Evolutionary conservation across 2,113 vertebrate species (phyloP).

Genomic region (Mormyrus lacerda): DNA sequence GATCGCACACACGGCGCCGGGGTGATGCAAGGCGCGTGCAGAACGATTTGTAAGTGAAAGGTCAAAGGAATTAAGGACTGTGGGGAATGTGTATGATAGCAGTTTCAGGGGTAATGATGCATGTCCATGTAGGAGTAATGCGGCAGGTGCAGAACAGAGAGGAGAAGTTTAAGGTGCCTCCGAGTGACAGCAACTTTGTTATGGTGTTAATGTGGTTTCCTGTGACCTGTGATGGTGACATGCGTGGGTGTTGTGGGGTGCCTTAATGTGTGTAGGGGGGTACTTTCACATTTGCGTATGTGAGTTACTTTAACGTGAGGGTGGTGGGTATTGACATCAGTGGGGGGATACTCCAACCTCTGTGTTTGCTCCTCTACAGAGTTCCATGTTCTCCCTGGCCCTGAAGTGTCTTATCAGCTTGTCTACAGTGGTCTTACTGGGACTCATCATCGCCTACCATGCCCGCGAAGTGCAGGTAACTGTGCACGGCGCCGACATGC

Average conservation of each 20-base stretch:
- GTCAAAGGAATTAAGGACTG: background rate
- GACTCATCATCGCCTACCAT: slow-evolving; percentile 90
- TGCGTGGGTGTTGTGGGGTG: background rate
- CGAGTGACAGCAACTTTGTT: background rate
- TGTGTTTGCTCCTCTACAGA: slow-evolving; percentile 44
- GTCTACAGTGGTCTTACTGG: slow-evolving; percentile 87
- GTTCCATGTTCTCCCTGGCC: slow-evolving; percentile 75
- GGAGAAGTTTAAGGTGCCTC: background rate
- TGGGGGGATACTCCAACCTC: background rate
- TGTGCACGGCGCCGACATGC: background rate
- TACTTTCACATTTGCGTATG: background rate
- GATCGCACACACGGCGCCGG: background rate
- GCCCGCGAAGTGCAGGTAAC: slow-evolving; percentile 91
- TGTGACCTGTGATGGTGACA: background rate
- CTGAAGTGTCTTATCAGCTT: slow-evolving; percentile 97
- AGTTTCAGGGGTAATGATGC: background rate
- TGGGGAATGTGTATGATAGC: background rate
- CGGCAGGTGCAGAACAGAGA: background rate
- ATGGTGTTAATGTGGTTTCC: background rate
- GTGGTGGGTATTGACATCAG: background rate
- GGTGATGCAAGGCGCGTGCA: background rate
- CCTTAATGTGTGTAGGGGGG: background rate
- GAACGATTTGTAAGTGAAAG: background rate
- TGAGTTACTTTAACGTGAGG: background rate
- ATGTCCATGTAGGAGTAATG: background rate